A percentile compares a stretch with the other conserved stretches of the same genome.
Evolutionary conservation across 2,888 invertebrate genomes (phyloP).

Genomic region (Euproctis similis): DNA sequence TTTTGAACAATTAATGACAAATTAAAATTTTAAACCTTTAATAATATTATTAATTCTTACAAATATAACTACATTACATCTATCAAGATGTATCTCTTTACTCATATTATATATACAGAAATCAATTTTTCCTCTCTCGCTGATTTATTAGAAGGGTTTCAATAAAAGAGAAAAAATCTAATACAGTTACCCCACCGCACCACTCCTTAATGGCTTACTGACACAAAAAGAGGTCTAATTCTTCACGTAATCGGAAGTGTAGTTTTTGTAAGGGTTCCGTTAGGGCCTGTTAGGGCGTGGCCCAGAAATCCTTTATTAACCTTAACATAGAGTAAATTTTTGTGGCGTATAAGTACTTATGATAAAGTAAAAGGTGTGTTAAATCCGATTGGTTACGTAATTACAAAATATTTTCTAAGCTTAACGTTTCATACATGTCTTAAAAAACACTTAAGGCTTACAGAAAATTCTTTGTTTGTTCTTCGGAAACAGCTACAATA

Average conservation of each 20-base stretch:
- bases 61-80: background rate
- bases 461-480: no score
- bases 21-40: no score
- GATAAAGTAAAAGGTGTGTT: no score
- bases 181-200: constrained; percentile 28
- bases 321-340: constrained; percentile 12
- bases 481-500: no score
- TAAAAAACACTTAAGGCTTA: no score
- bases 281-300: constrained; percentile 32
- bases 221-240: constrained; percentile 51
- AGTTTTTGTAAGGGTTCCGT: constrained; percentile 32
- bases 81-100: no score
- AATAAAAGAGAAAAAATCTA: constrained; percentile 33
- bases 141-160: constrained; percentile 16
- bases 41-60: no score
- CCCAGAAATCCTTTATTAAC: constrained; percentile 12
- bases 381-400: no score
- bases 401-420: no score
- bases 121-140: constrained; percentile 4
- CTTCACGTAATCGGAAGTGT: constrained; percentile 36
- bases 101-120: constrained; percentile 1
- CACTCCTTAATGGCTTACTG: constrained; percentile 39
- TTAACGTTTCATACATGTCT: no score
- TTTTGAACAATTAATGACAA: no score
- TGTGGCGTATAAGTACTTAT: no score